These are phyloP conservation scores for Callipepla squamata DNA, from an alignment of 2,113 vertebrate species.

Conservation along the genomic window DNA sequence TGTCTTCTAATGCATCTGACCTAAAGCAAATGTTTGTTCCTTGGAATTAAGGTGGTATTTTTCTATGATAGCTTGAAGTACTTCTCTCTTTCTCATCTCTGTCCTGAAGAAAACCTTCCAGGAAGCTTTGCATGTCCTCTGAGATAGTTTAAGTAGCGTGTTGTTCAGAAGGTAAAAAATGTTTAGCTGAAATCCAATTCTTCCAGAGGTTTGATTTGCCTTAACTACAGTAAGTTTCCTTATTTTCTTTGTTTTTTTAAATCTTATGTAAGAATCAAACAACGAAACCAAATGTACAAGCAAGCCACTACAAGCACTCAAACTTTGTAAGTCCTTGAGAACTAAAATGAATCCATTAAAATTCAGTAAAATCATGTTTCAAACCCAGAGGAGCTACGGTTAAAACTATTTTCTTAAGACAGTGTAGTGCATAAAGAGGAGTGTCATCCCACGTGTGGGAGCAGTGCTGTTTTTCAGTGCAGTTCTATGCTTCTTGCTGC, in stretches of 20 bases:
- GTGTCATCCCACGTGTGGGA: rapidly evolving
- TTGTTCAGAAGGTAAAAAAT: background rate
- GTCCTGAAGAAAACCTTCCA: background rate
- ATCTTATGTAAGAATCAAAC: background rate
- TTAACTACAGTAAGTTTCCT: background rate
- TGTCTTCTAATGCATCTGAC: background rate
- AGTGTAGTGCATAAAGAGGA: background rate
- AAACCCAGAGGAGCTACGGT: background rate
- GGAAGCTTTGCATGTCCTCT: background rate
- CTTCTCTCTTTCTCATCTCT: background rate
- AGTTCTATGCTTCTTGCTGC: background rate
- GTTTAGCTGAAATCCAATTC: background rate
- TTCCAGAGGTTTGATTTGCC: background rate
- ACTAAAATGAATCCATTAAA: background rate
- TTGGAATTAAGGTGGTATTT: background rate
- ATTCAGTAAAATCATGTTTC: background rate
- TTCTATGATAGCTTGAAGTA: background rate
- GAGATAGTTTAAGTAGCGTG: background rate
- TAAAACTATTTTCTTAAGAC: background rate
- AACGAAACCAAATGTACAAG: background rate
- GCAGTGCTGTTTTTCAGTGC: background rate
- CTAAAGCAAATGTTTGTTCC: rapidly evolving
- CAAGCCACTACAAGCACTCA: background rate
- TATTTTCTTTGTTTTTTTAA: background rate
- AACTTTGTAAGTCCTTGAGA: background rate